Conservation (phyloP, 2,797 vertebrate species). For the Bradypodion ventrale region DNA sequence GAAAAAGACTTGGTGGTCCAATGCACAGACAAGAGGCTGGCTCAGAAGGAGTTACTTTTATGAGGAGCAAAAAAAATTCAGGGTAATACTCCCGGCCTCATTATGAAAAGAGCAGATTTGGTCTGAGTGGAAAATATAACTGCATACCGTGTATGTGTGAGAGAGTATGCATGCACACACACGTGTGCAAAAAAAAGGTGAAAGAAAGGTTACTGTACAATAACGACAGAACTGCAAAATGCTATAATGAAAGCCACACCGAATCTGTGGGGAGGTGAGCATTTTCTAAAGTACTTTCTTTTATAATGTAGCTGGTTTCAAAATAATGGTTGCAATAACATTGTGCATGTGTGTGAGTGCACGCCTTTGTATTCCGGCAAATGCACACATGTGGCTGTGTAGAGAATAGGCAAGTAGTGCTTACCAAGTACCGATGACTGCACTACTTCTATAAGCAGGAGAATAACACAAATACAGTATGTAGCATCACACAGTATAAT, state of each 20-base stretch:
- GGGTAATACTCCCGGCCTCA: constrained; percentile 64
- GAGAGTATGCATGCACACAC: background rate
- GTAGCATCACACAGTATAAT: background rate
- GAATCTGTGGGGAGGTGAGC: constrained; percentile 53
- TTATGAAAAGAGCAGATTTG: constrained; percentile 49
- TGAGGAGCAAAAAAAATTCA: constrained; percentile 67
- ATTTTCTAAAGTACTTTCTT: constrained; percentile 53
- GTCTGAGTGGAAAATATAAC: constrained; percentile 65
- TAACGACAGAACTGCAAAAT: constrained; percentile 44
- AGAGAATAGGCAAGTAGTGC: background rate
- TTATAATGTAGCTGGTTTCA: constrained; percentile 13
- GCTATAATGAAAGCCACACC: constrained; percentile 36
- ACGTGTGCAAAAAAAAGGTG: constrained; percentile 25
- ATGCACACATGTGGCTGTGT: background rate
- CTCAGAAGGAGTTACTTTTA: constrained; percentile 66
- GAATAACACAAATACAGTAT: background rate
- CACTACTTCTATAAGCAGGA: background rate
- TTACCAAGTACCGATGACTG: background rate
- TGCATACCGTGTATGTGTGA: constrained; percentile 25
- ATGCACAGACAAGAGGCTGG: constrained; percentile 50
- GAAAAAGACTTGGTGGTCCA: constrained; percentile 63
- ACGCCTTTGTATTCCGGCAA: too few relatives aligned
- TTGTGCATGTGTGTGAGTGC: background rate
- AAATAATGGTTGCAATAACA: background rate
- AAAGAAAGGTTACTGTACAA: constrained; percentile 47